Evolutionary conservation across 2,113 vertebrate genomes (phyloP).

Genomic region (Nematolebias whitei): DNA sequence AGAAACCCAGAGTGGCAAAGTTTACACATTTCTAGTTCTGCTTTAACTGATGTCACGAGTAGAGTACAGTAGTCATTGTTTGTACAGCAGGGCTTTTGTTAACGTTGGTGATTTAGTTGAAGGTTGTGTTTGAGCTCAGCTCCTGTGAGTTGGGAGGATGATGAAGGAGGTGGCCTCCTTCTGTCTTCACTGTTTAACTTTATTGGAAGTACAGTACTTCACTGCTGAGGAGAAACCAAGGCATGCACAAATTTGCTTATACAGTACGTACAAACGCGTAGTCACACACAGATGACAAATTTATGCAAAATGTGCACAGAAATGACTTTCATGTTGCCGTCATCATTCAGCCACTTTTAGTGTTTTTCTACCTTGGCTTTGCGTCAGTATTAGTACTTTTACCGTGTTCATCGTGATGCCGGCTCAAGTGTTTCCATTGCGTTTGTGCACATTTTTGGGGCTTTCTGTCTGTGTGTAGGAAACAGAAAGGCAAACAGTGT

Average conservation of each 20-base stretch:
- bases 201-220: conserved; percentile 49
- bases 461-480: conserved; percentile 43
- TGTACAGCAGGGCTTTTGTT: conserved; percentile 15
- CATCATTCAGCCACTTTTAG: neutral
- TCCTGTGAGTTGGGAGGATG: conserved; percentile 36
- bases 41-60: neutral
- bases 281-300: conserved; percentile 17
- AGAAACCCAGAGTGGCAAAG: neutral
- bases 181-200: conserved; percentile 65
- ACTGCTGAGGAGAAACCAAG: conserved; percentile 31
- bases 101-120: conserved; percentile 49
- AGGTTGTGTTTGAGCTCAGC: conserved; percentile 45
- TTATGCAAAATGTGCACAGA: neutral
- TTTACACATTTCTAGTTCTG: neutral
- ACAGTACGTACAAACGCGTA: neutral
- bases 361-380: no score
- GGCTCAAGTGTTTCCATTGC: conserved; percentile 2
- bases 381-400: neutral
- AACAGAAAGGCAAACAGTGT: conserved; percentile 53
- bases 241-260: neutral
- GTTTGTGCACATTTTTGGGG: conserved; percentile 7
- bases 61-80: neutral
- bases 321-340: neutral
- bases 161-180: conserved; percentile 55
- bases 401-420: neutral